Conservation (phyloP, 2,113 vertebrate species). For the Pao palembangensis region DNA sequence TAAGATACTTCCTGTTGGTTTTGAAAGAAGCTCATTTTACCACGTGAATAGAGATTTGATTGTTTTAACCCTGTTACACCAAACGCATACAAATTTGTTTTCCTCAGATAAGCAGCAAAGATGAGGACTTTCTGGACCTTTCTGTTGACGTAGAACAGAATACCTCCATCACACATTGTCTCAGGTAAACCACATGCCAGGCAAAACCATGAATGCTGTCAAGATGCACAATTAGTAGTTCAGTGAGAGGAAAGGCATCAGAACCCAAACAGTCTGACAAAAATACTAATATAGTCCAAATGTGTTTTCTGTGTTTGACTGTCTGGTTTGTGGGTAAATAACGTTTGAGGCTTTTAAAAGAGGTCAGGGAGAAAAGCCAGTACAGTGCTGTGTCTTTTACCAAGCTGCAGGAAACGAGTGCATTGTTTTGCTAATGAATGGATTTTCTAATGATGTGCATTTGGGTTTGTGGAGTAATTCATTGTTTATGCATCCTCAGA, state of each 20-base stretch:
- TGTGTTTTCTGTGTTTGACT: no score
- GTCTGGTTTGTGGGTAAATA: no score
- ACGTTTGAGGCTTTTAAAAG: no score
- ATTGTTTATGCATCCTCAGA: conserved; percentile 66
- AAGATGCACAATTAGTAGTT: not conserved
- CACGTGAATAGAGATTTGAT: not conserved
- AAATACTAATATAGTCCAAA: no score
- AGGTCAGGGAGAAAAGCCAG: no score
- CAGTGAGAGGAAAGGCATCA: no score
- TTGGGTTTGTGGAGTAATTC: not conserved
- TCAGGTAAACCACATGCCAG: conserved; percentile 77
- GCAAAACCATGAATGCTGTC: not conserved
- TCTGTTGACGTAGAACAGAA: conserved; percentile 99
- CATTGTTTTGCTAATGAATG: not conserved
- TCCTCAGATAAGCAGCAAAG: conserved; percentile 96
- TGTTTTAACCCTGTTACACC: not conserved
- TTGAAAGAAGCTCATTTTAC: not conserved
- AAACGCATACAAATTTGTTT: not conserved
- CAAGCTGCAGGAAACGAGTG: no score
- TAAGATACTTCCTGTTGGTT: conserved; percentile 53
- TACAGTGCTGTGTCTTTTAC: no score
- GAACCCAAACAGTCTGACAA: no score
- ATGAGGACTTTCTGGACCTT: conserved; percentile 98
- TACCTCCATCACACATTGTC: conserved; percentile 97
- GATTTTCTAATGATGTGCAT: not conserved